Conservation (phyloP, 2,888 invertebrate genomes). For the Tubulanus polymorphus region DNA sequence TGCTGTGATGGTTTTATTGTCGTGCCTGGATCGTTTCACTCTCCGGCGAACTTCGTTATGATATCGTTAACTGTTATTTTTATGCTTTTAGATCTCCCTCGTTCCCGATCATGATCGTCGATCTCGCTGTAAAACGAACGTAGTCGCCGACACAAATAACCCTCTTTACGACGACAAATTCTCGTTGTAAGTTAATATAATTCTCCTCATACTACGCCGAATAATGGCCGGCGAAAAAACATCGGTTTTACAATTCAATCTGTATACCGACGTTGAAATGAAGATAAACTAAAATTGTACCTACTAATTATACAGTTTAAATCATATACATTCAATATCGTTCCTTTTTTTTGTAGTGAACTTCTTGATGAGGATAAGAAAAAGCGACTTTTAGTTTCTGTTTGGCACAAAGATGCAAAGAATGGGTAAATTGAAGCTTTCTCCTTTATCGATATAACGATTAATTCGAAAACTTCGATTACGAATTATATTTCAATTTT, state of each 20-base stretch:
- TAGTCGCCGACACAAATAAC: slow-evolving; percentile 36
- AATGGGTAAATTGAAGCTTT: slow-evolving; percentile 29
- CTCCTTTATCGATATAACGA: slow-evolving; percentile 10
- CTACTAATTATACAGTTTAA: background rate
- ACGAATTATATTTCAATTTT: slow-evolving; percentile 13
- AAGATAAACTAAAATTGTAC: background rate
- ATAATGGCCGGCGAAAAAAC: background rate
- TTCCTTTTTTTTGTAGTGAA: slow-evolving; percentile 33
- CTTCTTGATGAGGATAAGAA: slow-evolving; percentile 39
- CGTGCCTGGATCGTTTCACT: too few relatives aligned
- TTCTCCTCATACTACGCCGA: background rate
- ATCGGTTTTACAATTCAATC: too few relatives aligned
- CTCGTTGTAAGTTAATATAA: slow-evolving; percentile 42
- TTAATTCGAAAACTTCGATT: slow-evolving; percentile 3
- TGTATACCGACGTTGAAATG: background rate
- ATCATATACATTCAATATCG: background rate
- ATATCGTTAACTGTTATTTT: too few relatives aligned
- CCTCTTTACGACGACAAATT: slow-evolving; percentile 49
- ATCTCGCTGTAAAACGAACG: slow-evolving; percentile 41
- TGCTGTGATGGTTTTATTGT: too few relatives aligned
- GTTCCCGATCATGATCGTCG: slow-evolving; percentile 41
- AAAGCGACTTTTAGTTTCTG: slow-evolving; percentile 41
- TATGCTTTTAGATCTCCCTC: slow-evolving; percentile 38
- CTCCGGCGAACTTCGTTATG: too few relatives aligned
- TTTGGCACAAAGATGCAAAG: slow-evolving; percentile 39